Conservation (phyloP, 2,113 vertebrate species). For the Ochotona curzoniae region DNA sequence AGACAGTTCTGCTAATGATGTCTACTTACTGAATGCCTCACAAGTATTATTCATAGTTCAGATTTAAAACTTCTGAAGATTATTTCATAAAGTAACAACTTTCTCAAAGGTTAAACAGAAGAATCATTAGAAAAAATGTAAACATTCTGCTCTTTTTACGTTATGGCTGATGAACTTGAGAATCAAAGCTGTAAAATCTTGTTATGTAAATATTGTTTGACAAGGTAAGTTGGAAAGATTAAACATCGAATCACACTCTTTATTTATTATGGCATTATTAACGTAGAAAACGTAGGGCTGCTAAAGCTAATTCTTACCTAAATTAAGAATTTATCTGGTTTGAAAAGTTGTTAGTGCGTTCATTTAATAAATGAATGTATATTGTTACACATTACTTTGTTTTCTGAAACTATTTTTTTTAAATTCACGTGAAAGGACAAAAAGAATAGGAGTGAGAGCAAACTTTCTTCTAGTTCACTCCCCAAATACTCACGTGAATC, state of each 20-base stretch:
- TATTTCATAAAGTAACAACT: not conserved
- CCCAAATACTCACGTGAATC: too few species aligned
- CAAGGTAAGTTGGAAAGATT: not conserved
- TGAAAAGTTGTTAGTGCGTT: not conserved
- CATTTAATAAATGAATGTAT: not conserved
- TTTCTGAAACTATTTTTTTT: not conserved
- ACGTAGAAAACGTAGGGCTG: not conserved
- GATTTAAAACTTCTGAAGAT: not conserved
- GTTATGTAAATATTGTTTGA: not conserved
- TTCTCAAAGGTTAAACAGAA: not conserved
- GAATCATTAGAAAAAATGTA: not conserved
- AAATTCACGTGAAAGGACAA: too few species aligned
- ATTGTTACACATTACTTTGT: not conserved
- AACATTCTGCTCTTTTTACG: not conserved
- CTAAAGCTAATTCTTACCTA: not conserved
- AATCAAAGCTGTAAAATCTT: not conserved
- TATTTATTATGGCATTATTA: not conserved
- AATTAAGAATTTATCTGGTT: conserved; percentile 16
- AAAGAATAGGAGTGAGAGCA: too few species aligned
- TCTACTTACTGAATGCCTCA: not conserved
- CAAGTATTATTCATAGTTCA: conserved; percentile 14
- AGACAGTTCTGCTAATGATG: not conserved
- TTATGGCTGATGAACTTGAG: not conserved
- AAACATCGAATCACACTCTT: not conserved
- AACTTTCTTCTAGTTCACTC: too few species aligned